Evolutionary conservation across 2,113 vertebrate species (phyloP).

Genomic region (Caranx melampygus): DNA sequence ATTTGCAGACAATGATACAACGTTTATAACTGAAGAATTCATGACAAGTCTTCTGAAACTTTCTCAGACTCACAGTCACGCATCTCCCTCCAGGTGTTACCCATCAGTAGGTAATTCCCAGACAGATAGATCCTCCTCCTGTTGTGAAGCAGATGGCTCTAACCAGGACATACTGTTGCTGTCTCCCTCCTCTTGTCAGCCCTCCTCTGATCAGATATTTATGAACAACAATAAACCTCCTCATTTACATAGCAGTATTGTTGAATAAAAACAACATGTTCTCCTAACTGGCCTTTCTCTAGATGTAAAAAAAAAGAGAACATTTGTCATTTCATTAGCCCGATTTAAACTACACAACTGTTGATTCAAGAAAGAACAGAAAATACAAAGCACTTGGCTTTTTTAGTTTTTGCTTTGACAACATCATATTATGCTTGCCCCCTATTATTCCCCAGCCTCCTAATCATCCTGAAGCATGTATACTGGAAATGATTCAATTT

Average conservation of each 20-base stretch:
- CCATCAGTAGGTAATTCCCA: slow-evolving; percentile 76
- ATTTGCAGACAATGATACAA: not conserved
- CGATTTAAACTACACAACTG: not conserved
- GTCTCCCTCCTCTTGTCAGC: slow-evolving; percentile 60
- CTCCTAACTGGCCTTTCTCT: not conserved
- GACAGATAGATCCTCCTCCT: slow-evolving; percentile 75
- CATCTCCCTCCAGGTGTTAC: slow-evolving; percentile 71
- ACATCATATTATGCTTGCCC: not conserved
- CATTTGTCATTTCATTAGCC: not conserved
- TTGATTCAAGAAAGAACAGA: not conserved
- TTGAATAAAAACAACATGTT: slow-evolving; percentile 4
- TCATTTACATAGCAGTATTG: slow-evolving; percentile 24
- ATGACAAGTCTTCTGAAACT: slow-evolving; percentile 46
- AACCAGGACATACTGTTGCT: slow-evolving; percentile 61
- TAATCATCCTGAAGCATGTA: slow-evolving; percentile 42
- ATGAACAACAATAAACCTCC: slow-evolving; percentile 59
- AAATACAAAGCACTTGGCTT: not conserved
- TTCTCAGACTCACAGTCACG: slow-evolving; percentile 38
- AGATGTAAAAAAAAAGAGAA: not conserved
- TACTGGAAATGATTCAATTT: slow-evolving; percentile 63
- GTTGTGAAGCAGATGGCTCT: slow-evolving; percentile 75
- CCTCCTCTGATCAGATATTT: slow-evolving; percentile 67
- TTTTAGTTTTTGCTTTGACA: not conserved
- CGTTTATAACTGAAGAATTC: slow-evolving; percentile 23
- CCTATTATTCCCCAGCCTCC: slow-evolving; percentile 27